These are phyloP conservation scores for Corynorhinus townsendii DNA, from an alignment of 2,113 vertebrate species.

Conservation along the genomic window DNA sequence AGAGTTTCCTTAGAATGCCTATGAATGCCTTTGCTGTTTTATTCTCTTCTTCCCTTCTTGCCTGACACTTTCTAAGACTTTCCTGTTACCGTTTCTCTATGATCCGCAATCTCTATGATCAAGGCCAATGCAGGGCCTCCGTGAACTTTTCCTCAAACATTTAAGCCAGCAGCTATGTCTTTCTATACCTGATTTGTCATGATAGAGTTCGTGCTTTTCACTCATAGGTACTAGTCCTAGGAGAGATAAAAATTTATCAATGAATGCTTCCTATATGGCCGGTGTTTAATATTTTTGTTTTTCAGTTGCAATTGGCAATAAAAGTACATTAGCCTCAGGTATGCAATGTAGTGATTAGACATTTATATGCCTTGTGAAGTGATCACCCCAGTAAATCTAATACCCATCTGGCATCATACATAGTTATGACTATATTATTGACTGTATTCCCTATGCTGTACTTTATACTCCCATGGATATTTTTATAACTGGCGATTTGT, in stretches of 20 bases:
- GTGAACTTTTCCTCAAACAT: not conserved
- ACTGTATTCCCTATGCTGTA: not conserved
- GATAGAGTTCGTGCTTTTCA: not conserved
- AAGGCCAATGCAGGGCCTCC: not conserved
- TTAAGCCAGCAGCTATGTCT: not conserved
- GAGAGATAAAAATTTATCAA: not conserved
- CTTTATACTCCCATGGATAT: not conserved
- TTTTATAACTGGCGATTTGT: not conserved
- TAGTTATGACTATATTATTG: not conserved
- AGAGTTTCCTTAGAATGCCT: not conserved
- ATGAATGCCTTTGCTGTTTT: not conserved
- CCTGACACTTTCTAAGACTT: not conserved
- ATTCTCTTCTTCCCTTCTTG: not conserved
- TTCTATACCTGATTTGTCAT: not conserved
- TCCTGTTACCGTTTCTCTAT: not conserved
- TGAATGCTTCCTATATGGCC: not conserved
- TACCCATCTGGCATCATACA: too few relatives aligned
- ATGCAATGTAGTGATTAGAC: not conserved
- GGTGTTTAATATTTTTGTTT: not conserved
- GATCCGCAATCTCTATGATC: not conserved
- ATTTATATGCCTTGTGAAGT: not conserved
- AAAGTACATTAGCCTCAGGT: not conserved
- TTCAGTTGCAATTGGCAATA: not conserved
- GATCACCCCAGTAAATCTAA: not conserved
- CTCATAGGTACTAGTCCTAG: not conserved